Evolutionary conservation across 2,797 vertebrate species (phyloP).

Genomic region (Holocentrus rufus): DNA sequence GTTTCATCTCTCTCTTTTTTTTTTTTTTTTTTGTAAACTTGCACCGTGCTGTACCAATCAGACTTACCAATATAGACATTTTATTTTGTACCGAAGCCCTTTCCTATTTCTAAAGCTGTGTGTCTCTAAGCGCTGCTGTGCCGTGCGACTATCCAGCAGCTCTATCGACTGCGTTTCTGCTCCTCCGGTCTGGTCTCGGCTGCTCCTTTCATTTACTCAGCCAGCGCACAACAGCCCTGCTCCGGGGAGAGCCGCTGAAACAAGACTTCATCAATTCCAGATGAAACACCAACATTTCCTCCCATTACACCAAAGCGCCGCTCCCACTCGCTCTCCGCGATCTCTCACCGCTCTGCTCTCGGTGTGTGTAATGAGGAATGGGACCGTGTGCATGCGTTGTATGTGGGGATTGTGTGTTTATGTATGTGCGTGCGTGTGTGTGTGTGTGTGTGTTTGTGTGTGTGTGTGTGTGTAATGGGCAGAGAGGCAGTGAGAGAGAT

Average conservation of each 20-base stretch:
- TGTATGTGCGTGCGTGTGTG: background rate
- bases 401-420: conserved; percentile 15
- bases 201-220: conserved; percentile 78
- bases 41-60: conserved; percentile 15
- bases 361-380: conserved; percentile 76
- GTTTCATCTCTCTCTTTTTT: conserved; percentile 46
- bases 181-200: conserved; percentile 64
- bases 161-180: conserved; percentile 71
- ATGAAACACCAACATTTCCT: conserved; percentile 87
- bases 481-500: conserved; percentile 16
- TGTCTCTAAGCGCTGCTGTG: conserved; percentile 59
- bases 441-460: conserved; percentile 41
- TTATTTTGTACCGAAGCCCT: conserved; percentile 49
- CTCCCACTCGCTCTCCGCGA: conserved; percentile 69
- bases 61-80: conserved; percentile 46
- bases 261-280: conserved; percentile 87
- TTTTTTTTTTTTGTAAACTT: conserved; percentile 7
- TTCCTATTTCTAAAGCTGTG: conserved; percentile 38
- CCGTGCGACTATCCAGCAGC: conserved; percentile 65
- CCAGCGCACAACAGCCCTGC: conserved; percentile 68
- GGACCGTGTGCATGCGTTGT: conserved; percentile 35
- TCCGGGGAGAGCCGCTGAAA: conserved; percentile 77
- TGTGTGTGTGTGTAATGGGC: conserved; percentile 62
- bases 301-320: conserved; percentile 79
- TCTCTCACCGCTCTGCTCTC: conserved; percentile 73